phyloP scores from a whole-genome alignment of 2,797 vertebrate genomes.

The Hybognathus amarus region DNA sequence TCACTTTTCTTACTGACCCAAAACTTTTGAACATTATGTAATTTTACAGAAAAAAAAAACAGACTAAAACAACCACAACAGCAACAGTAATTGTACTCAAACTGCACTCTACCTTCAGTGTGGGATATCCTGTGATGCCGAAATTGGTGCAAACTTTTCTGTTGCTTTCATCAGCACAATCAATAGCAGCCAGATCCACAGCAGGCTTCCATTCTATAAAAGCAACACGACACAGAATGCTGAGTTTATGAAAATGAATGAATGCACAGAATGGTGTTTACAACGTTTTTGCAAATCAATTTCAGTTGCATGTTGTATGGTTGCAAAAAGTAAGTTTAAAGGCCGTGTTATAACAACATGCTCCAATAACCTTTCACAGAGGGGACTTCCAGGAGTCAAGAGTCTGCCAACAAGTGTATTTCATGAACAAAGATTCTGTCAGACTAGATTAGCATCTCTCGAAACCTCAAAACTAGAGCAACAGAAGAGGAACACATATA shows the following conservation, averaged over 20 bases:
- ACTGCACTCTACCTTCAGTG: constrained; percentile 79
- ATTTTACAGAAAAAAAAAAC: neutral
- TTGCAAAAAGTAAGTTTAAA: neutral
- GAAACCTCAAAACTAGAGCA: neutral
- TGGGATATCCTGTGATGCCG: constrained; percentile 82
- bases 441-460: neutral
- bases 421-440: neutral
- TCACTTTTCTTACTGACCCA: too few species aligned
- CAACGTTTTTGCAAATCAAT: neutral
- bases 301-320: neutral
- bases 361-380: constrained; percentile 64
- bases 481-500: neutral
- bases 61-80: neutral
- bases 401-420: neutral
- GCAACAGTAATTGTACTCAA: neutral
- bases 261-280: neutral
- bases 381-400: neutral
- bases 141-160: constrained; percentile 75
- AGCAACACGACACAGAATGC: neutral
- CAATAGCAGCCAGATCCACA: constrained; percentile 83
- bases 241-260: neutral
- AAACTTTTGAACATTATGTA: too few species aligned
- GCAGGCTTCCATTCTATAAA: constrained; percentile 89
- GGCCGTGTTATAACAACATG: constrained; percentile 58
- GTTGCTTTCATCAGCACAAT: constrained; percentile 84